Evolutionary conservation across 2,888 invertebrate species (phyloP), one percentile per base, ranked within the genome.

Genomic region (Synergus itoensis): DNA sequence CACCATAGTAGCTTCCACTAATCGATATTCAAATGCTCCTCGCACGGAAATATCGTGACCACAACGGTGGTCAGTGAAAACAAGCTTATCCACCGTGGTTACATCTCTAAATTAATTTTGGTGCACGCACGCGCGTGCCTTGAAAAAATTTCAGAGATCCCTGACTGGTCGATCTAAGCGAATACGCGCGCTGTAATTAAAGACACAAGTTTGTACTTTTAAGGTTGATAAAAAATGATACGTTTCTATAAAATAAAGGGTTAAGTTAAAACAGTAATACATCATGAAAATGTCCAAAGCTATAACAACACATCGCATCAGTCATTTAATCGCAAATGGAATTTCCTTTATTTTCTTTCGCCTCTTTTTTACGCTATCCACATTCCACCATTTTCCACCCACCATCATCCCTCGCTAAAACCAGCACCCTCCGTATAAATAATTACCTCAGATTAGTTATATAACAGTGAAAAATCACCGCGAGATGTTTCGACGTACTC

Each of bases 321-420:
- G 90, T 91, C 91, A 91, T 90, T 91, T 90, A 91, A 89, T 87
- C 87, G 85, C 89, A 90, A 91, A 90, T 90, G 90, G 87, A 89
- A 89, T 87, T 87, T 85, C 87, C 87, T 89, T 83, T 40, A 78
- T 76, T 36, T 48, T 41, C 9, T 28, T 45, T 12, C 64, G 16
- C 40, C 64, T 16, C 64, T 40, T 5, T 40, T 5, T n/a, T 40
- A 64, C 16, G 40, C 48, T 21, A 67, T 21, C 41, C 69, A 45
- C 28, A 43, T 18, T 12, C 1, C 36, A 40, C 40, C 40, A 28
- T 41, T 64, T 64, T 40, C 64, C 41, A 18, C 64, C 16, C 8
- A 8, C 16, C n/a, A n/a, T 4, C 36, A 64, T 64, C 64, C 64
- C 40, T 16, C 40, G 28, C 64, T 48, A 16, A 48, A 48, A 16